Conservation (phyloP, 2,113 vertebrate genomes). For the Seriola dumerili region DNA sequence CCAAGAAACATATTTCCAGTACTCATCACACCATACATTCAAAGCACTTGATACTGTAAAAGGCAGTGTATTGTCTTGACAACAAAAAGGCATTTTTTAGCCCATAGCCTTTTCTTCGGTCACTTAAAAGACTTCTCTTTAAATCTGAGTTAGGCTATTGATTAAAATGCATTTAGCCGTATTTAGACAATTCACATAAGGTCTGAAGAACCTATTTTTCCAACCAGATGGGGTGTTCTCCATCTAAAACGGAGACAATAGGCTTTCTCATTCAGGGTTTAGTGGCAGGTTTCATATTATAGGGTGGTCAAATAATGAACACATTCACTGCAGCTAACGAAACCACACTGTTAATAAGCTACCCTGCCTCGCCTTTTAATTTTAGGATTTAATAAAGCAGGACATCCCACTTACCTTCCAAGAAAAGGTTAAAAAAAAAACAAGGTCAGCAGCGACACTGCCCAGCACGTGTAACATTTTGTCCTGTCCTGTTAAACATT, state of each 20-base stretch:
- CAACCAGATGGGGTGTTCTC: conserved; percentile 14
- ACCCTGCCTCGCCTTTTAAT: conserved; percentile 26
- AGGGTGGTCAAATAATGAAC: neutral
- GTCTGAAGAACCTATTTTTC: neutral
- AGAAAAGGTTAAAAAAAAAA: conserved; percentile 3
- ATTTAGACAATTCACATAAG: neutral
- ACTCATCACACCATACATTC: neutral
- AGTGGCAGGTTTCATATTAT: conserved; percentile 11
- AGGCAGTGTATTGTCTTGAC: neutral
- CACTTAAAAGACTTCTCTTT: neutral
- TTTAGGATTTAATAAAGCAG: conserved; percentile 18
- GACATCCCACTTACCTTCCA: conserved; percentile 43
- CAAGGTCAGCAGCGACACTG: neutral
- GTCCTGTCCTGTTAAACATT: neutral
- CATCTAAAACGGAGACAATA: conserved; percentile 46
- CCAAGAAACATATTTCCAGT: neutral
- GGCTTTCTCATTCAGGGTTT: neutral
- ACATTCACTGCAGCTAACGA: conserved; percentile 16
- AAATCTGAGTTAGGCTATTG: neutral
- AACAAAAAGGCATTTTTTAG: neutral
- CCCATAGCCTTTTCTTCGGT: neutral
- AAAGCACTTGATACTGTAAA: neutral
- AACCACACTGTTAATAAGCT: neutral
- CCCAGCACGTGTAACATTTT: neutral
- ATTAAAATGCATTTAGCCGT: neutral